phyloP scores from a whole-genome alignment of 2,797 vertebrate genomes.

The Tenualosa ilisha region DNA sequence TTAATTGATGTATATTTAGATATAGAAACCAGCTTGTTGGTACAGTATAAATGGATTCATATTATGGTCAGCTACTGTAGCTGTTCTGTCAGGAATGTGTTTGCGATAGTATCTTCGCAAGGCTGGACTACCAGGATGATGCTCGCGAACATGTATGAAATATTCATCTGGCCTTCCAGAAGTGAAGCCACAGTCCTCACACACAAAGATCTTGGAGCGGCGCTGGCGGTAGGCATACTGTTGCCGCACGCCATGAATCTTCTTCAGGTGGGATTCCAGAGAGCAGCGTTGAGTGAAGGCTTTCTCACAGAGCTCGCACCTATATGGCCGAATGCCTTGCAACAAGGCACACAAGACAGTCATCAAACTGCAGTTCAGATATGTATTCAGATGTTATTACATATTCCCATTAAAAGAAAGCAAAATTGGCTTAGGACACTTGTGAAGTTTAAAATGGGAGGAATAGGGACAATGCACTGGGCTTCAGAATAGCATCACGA shows the following conservation, averaged over 20 bases:
- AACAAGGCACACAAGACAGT: not conserved
- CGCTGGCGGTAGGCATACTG: slow-evolving; percentile 87
- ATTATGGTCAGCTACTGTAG: slow-evolving; percentile 54
- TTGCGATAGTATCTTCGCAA: slow-evolving; percentile 74
- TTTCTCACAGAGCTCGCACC: slow-evolving; percentile 85
- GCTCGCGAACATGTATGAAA: slow-evolving; percentile 77
- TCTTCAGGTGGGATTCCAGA: slow-evolving; percentile 87
- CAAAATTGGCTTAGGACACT: not conserved
- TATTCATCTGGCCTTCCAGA: slow-evolving; percentile 78
- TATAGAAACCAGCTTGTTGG: slow-evolving; percentile 67
- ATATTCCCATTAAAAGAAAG: not conserved
- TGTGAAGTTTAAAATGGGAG: not conserved
- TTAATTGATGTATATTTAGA: slow-evolving; percentile 50
- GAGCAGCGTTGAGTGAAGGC: slow-evolving; percentile 91
- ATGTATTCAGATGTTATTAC: not conserved
- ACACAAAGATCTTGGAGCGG: slow-evolving; percentile 89
- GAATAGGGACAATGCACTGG: no score
- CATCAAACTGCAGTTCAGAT: not conserved
- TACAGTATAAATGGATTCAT: slow-evolving; percentile 71
- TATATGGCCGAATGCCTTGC: slow-evolving; percentile 85
- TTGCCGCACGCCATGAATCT: slow-evolving; percentile 84
- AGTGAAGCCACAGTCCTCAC: slow-evolving; percentile 88
- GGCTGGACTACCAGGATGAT: slow-evolving; percentile 72
- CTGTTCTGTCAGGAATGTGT: slow-evolving; percentile 64
- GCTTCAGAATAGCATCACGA: not conserved